Percentiles rank a stretch among this genome's conserved stretches.
phyloP scores from a whole-genome alignment of 2,797 vertebrate genomes.

The Eupleurogrammus muticus region DNA sequence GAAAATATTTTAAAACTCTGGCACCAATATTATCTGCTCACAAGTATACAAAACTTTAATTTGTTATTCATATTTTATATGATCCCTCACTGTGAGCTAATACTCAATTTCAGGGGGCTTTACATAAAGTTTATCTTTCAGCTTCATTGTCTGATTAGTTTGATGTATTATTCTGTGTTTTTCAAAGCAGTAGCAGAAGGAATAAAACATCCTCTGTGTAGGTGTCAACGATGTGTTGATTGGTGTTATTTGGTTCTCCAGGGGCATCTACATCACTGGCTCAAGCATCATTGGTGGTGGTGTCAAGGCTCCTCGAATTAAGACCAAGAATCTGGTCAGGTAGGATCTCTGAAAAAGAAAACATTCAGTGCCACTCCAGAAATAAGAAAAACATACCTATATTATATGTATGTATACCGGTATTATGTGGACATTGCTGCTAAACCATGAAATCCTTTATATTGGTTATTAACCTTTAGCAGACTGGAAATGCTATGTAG shows the following conservation, averaged over 20 bases:
- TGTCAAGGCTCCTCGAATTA: slow-evolving; percentile 97
- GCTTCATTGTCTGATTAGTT: too few species aligned
- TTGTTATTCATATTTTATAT: background rate
- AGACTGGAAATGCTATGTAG: background rate
- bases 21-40: too few species aligned
- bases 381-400: background rate
- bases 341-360: slow-evolving; percentile 58
- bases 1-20: background rate
- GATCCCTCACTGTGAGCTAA: background rate
- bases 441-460: background rate
- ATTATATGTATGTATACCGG: too few species aligned
- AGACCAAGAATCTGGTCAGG: slow-evolving; percentile 99
- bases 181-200: background rate
- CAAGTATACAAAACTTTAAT: background rate
- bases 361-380: background rate
- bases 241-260: slow-evolving; percentile 65
- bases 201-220: background rate
- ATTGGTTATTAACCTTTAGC: background rate
- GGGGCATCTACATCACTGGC: slow-evolving; percentile 99
- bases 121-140: background rate
- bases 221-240: slow-evolving; percentile 1
- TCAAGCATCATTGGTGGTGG: slow-evolving; percentile 98
- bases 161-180: background rate
- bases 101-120: background rate
- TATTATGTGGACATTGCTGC: background rate